Evolutionary conservation across 2,888 invertebrate species (phyloP), one percentile per base, ranked within the genome.

Genomic region (Allolobophora icterica): DNA sequence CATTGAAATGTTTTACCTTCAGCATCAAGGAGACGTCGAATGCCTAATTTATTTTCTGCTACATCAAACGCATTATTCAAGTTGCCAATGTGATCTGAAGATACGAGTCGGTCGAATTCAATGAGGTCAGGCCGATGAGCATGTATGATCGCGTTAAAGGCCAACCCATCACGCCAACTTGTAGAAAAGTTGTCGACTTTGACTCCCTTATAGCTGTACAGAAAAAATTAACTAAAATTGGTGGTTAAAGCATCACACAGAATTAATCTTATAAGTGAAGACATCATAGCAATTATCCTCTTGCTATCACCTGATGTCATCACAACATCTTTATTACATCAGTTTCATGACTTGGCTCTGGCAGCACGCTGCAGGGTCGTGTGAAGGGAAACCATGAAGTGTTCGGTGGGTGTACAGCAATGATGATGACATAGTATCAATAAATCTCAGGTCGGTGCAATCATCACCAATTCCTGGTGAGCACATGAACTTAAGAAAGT

Each of bases 81-180:
- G 95, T 99, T 99, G 95, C 98, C 98, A 95, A 99, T 97, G 96
- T 98, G 97, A 94, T 97, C 97, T 90, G 96, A 96, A 90, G 97
- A 97, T 90, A 97, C 97, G 91, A 99, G 96, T 92, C 97, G 96
- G 93, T 97, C 96, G 96, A 97, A 99, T 94, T 97, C 97, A 95
- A 99, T 98, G 94, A 99, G 96, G 96, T 99, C 99, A 21, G 99
- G 99, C 92, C 95, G 94, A 96, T 99, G 99, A 42, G 99, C 97
- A 95, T 99, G 99, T 94, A 99, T 99, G 92, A 99, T 97, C 6
- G 99, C 99, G 96, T 99, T 99, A 96, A 99, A 99, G 87, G 98
- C 99, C 93, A 99, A 96, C 17, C 99, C 99, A 93, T 97, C 98
- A 92, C 99, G 96, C 99, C 99, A 99, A 83, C 98, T 98, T 94